Evolutionary conservation across 2,888 invertebrate genomes (phyloP).

Genomic region (Epicampocera succincta): DNA sequence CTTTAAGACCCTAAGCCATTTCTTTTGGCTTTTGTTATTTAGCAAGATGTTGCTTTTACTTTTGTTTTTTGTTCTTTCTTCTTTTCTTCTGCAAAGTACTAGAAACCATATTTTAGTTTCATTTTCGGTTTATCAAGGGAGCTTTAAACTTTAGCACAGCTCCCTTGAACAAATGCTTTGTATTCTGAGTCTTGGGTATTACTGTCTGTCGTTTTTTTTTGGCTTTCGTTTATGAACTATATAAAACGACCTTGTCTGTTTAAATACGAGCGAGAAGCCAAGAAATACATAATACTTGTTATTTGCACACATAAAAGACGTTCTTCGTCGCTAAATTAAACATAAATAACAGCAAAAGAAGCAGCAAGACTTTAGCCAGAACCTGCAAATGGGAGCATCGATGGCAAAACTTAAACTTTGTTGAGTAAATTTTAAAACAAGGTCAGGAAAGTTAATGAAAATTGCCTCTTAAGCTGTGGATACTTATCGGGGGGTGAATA

Average conservation of each 20-base stretch:
- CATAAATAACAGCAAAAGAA: constrained; percentile 19
- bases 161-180: constrained; percentile 10
- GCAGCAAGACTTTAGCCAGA: constrained; percentile 10
- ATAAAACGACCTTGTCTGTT: constrained; percentile 59
- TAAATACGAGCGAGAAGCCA: constrained; percentile 13
- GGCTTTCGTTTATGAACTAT: constrained; percentile 35
- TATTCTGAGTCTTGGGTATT: too few species aligned
- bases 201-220: constrained; percentile 12
- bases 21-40: neutral
- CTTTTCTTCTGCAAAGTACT: constrained; percentile 11
- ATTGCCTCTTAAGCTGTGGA: neutral
- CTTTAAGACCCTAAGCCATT: constrained; percentile 27
- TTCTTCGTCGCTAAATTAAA: constrained; percentile 42
- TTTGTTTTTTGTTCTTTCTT: neutral
- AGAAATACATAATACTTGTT: constrained; percentile 4
- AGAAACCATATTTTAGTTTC: constrained; percentile 39
- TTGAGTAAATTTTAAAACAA: constrained; percentile 30
- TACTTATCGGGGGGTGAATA: neutral
- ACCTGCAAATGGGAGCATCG: neutral
- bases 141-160: constrained; percentile 44
- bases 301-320: constrained; percentile 43
- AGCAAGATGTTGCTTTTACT: constrained; percentile 28
- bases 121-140: constrained; percentile 37
- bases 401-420: constrained; percentile 16
- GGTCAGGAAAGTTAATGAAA: constrained; percentile 48